phyloP scores from a whole-genome alignment of 1,140 invertebrate genomes.

The Charaxes varanes region DNA sequence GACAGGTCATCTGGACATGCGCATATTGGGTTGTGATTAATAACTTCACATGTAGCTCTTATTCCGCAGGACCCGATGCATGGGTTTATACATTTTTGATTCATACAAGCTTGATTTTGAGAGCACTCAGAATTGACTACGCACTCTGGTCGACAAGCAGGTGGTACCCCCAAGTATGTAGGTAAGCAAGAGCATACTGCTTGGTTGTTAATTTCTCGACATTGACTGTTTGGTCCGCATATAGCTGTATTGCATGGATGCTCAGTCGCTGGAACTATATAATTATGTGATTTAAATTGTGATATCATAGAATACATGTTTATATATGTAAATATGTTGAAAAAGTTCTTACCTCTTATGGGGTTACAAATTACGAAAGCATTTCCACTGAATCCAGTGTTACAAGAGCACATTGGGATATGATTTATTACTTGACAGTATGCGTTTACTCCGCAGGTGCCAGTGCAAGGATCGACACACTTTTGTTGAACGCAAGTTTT shows the following conservation, averaged over 20 bases:
- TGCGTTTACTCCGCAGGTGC: conserved; percentile 83
- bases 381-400: conserved; percentile 79
- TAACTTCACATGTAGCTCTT: too few relatives aligned
- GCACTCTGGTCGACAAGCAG: conserved; percentile 88
- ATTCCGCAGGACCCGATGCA: too few relatives aligned
- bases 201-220: too few relatives aligned
- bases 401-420: conserved; percentile 83
- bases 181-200: conserved; percentile 84
- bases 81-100: conserved; percentile 87
- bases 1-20: conserved; percentile 42
- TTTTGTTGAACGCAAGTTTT: conserved; percentile 85
- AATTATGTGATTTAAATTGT: background rate
- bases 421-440: conserved; percentile 87
- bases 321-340: too few relatives aligned
- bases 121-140: conserved; percentile 83
- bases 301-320: conserved; percentile 7
- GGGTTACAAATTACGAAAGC: conserved; percentile 78
- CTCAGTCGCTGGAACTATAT: conserved; percentile 33
- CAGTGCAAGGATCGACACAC: conserved; percentile 83
- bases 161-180: conserved; percentile 83
- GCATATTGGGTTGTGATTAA: too few relatives aligned
- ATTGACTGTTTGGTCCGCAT: conserved; percentile 87
- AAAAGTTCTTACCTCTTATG: too few relatives aligned
- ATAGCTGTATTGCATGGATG: conserved; percentile 84
- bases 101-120: conserved; percentile 82